Evolutionary conservation across 1,140 invertebrate species (phyloP).

Genomic region (Euwallacea similis): DNA sequence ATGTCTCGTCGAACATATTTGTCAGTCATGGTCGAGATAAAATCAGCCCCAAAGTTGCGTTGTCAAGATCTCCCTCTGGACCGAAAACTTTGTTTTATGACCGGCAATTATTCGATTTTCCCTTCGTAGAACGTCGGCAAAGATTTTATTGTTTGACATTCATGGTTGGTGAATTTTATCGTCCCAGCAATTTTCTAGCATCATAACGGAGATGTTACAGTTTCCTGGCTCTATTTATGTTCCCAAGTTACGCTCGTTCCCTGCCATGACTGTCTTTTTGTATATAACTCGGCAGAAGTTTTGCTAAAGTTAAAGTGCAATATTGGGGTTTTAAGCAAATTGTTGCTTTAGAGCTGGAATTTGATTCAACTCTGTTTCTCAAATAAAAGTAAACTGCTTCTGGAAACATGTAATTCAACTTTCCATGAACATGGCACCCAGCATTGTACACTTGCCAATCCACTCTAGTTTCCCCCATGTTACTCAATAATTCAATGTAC

Average conservation of each 20-base stretch:
- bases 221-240: conserved; percentile 1
- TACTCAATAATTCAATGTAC: conserved; percentile 1
- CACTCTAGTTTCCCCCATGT: conserved; percentile 3
- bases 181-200: background rate
- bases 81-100: conserved; percentile 21
- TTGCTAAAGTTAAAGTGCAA: background rate
- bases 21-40: conserved; percentile 27
- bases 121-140: background rate
- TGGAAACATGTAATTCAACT: background rate
- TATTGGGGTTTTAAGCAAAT: no score
- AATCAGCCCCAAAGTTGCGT: conserved; percentile 10
- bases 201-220: conserved; percentile 1
- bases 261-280: background rate
- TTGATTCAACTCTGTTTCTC: no score
- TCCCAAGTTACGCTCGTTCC: background rate
- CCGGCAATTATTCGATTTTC: conserved; percentile 10
- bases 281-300: background rate
- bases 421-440: background rate
- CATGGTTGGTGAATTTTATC: conserved; percentile 16
- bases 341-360: no score
- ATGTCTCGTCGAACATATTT: conserved; percentile 13
- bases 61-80: conserved; percentile 14
- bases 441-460: conserved; percentile 6
- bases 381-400: no score
- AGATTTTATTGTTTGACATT: conserved; percentile 28